Evolutionary conservation across 1,140 invertebrate species (phyloP).

Genomic region (Bombus sylvicola): DNA sequence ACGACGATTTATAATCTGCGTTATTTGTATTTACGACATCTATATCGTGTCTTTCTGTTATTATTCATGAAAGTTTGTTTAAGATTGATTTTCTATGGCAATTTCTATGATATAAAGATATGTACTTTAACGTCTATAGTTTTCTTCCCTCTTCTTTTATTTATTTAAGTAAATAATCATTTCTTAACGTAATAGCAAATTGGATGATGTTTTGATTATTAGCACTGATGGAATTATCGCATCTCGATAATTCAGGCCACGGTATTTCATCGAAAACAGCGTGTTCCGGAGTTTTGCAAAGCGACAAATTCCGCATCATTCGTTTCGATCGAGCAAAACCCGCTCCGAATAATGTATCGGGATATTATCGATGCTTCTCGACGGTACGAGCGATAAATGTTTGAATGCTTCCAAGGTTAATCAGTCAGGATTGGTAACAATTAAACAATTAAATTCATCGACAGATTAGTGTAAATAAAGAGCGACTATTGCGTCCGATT

Average conservation of each 20-base stretch:
- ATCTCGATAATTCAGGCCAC: not conserved
- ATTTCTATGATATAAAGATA: not conserved
- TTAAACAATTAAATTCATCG: slow-evolving; percentile 9
- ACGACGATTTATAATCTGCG: too few relatives aligned
- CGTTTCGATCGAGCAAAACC: not conserved
- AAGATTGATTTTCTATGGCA: not conserved
- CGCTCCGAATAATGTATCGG: not conserved
- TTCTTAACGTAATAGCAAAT: not conserved
- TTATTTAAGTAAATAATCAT: not conserved
- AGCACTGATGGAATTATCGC: not conserved
- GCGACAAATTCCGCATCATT: too few relatives aligned
- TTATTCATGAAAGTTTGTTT: not conserved
- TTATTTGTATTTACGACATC: too few relatives aligned
- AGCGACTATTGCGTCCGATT: not conserved
- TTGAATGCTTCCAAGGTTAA: slow-evolving; percentile 18
- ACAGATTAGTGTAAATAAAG: not conserved
- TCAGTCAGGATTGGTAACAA: slow-evolving; percentile 13
- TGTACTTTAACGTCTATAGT: not conserved
- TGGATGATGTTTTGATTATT: not conserved
- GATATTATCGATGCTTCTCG: not conserved
- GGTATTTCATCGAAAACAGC: not conserved
- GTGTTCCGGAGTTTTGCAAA: not conserved
- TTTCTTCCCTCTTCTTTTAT: not conserved
- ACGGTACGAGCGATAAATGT: slow-evolving; percentile 10
- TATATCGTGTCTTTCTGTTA: too few relatives aligned